These are phyloP conservation scores for Phyllotreta cruciferae DNA, from an alignment of 2,888 invertebrate genomes.

Conservation along the genomic window DNA sequence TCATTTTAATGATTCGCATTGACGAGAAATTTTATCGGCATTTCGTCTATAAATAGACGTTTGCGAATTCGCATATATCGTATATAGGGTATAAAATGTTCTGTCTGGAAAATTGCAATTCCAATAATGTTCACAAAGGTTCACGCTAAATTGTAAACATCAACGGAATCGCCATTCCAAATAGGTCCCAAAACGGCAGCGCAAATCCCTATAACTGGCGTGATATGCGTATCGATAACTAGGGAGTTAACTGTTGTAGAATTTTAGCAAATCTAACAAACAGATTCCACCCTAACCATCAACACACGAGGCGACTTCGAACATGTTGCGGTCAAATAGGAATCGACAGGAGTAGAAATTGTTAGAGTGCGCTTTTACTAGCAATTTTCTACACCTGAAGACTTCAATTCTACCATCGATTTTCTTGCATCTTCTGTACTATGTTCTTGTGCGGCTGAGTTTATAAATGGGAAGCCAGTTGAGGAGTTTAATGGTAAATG, in stretches of 20 bases:
- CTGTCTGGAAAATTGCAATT: constrained; percentile 11
- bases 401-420: neutral
- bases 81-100: neutral
- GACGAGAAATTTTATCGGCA: too few species aligned
- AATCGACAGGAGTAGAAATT: constrained; percentile 16
- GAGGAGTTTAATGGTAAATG: constrained; percentile 19
- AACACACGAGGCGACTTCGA: constrained; percentile 1
- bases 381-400: constrained; percentile 19
- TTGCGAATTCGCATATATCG: too few species aligned
- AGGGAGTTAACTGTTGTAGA: constrained; percentile 27
- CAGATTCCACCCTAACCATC: constrained; percentile 20
- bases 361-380: constrained; percentile 8
- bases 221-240: constrained; percentile 5
- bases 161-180: constrained; percentile 11
- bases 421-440: neutral
- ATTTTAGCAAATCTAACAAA: constrained; percentile 13
- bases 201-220: neutral
- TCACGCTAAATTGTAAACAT: constrained; percentile 18
- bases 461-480: constrained; percentile 10
- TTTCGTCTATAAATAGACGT: too few species aligned
- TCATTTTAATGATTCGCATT: too few species aligned
- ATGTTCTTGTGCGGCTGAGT: neutral
- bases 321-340: neutral
- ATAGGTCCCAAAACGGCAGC: neutral
- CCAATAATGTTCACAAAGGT: constrained; percentile 19